Evolutionary conservation across 2,888 invertebrate species (phyloP), one percentile per base, ranked within the genome.

Genomic region (Drosophila recens): DNA sequence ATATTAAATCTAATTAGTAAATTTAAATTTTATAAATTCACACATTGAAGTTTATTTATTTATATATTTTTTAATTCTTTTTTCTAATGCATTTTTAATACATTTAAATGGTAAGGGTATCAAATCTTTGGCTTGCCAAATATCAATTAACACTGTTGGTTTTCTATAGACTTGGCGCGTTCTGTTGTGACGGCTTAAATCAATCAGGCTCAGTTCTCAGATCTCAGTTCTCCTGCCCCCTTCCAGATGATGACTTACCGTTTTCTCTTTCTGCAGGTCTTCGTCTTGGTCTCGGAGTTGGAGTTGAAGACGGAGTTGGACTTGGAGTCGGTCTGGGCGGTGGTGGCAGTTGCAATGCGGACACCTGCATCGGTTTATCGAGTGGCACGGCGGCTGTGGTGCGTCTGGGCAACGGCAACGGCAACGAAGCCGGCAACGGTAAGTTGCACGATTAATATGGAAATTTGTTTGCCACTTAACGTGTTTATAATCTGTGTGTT

Each of bases 281-380:
- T 8, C 51, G 51, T 10, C 67, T 62, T 8, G 46, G 73, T 46
- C 17, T 76, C 38, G 30, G 71, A 23, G 6, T 17, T n/a, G 38
- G 38, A n/a, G 38, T 38, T 2, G 36, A 13, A 36, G 36, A 5
- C 5, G 38, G 38, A n/a, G 36, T 5, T 1, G 30, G 70, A 30
- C n/a, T 4, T 1, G 30, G 70, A 17, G 11, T 33, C 23, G 59
- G 59, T 20, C 68, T 43, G 13, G 43, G 38, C 2, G 84, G 86
- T 66, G 85, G 81, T 27, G 57, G 45, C 34, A 43, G 43, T 72
- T 93, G 93, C 82, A 91, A 91, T 64, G 86, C 85, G 75, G 93
- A 93, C 87, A 93, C 93, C 79, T 93, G 93, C 89, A 91, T 93
- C 66, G 93, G 93, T 15, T 84, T 93, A 23, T 93, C 93, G 33